Conservation (phyloP, 2,113 vertebrate species). For the Gymnorhina tibicen region DNA sequence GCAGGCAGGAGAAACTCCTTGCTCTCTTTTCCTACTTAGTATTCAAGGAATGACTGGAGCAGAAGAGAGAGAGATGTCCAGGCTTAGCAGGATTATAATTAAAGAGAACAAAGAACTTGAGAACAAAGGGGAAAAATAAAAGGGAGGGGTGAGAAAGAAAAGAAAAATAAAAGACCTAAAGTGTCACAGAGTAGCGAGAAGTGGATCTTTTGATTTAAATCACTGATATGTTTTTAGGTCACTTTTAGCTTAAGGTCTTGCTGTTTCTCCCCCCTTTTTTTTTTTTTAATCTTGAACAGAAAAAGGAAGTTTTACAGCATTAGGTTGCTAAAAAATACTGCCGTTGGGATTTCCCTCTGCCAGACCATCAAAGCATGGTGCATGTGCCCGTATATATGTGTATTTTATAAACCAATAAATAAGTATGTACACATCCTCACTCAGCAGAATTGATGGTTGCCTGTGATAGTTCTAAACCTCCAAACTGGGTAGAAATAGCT, state of each 20-base stretch:
- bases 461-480: not conserved
- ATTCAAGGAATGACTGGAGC: not conserved
- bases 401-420: not conserved
- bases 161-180: not conserved
- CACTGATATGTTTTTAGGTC: not conserved
- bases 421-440: fast-evolving
- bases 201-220: not conserved
- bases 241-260: not conserved
- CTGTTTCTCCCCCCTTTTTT: not conserved
- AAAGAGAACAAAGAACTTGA: slow-evolving; percentile 10
- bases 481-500: not conserved
- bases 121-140: slow-evolving; percentile 17
- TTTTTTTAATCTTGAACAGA: not conserved
- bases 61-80: not conserved
- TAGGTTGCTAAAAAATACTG: not conserved
- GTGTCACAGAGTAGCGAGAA: not conserved
- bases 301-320: not conserved
- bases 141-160: not conserved
- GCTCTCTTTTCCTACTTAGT: not conserved
- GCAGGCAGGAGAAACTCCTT: not conserved
- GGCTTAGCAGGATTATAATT: slow-evolving; percentile 36
- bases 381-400: no score
- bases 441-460: not conserved
- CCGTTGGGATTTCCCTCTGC: not conserved
- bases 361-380: not conserved